These are phyloP conservation scores for Agonopterix heracliana DNA, from an alignment of 2,888 invertebrate genomes.

Conservation along the genomic window DNA sequence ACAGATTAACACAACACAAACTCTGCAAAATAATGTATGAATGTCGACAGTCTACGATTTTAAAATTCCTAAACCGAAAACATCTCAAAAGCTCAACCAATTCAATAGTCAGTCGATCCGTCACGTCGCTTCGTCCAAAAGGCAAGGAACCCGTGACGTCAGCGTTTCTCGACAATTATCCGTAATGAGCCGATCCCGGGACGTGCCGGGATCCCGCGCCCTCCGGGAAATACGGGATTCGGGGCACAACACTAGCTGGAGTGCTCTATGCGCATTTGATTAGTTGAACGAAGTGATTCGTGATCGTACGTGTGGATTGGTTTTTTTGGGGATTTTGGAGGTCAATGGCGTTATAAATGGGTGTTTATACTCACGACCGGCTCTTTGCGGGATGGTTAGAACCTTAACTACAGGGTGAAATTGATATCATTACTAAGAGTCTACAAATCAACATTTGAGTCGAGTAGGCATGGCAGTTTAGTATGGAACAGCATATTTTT, in stretches of 20 bases:
- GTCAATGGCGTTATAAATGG: background rate
- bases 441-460: no score
- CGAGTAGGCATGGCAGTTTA: no score
- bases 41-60: no score
- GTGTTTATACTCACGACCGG: no score
- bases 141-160: constrained; percentile 30
- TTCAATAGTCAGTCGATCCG: constrained; percentile 9
- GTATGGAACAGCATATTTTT: no score
- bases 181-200: constrained; percentile 39
- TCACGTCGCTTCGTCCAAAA: constrained; percentile 18
- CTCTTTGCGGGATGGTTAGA: no score
- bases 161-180: constrained; percentile 42
- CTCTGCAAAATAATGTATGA: no score
- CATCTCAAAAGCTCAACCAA: background rate
- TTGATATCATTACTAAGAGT: no score
- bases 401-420: no score
- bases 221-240: constrained; percentile 31
- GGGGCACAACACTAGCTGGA: constrained; percentile 4
- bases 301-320: constrained; percentile 21
- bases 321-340: constrained; percentile 13
- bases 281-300: constrained; percentile 26
- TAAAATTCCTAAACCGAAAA: background rate
- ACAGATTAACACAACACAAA: no score
- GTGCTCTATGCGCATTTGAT: constrained; percentile 24
- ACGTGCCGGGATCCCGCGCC: constrained; percentile 17